A percentile compares a stretch with the other conserved stretches of the same genome.
These are phyloP conservation scores for Dicyrtomina minuta DNA, from an alignment of 2,888 invertebrate species.

Conservation along the genomic window DNA sequence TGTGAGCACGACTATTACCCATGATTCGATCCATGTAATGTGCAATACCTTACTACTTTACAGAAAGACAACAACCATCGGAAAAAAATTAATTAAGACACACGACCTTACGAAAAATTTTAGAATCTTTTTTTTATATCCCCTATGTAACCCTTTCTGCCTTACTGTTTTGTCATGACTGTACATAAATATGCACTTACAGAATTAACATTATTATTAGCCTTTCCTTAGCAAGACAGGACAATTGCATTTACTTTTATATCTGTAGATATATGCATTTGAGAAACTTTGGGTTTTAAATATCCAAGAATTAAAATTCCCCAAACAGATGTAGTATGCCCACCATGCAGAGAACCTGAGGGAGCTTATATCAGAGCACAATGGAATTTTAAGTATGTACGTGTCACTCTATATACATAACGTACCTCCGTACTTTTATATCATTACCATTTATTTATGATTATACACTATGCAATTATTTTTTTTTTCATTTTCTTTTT, in stretches of 20 bases:
- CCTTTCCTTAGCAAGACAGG: too few species aligned
- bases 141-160: not conserved
- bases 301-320: conserved; percentile 50
- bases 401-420: not conserved
- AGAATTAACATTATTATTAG: too few species aligned
- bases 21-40: conserved; percentile 1
- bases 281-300: conserved; percentile 10
- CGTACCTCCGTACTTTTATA: not conserved
- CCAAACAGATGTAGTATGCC: conserved; percentile 37
- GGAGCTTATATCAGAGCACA: conserved; percentile 20
- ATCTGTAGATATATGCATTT: too few species aligned
- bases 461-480: not conserved
- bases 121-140: conserved; percentile 34
- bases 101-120: conserved; percentile 50
- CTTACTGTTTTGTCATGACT: not conserved
- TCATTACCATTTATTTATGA: not conserved
- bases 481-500: not conserved
- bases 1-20: conserved; percentile 36
- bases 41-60: not conserved
- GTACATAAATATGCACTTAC: too few species aligned
- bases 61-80: conserved; percentile 33
- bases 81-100: conserved; percentile 50
- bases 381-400: conserved; percentile 19
- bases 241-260: conserved; percentile 6
- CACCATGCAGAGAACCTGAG: conserved; percentile 3